These are phyloP conservation scores for Microcebus jonahi DNA, from an alignment of 2,113 vertebrate species.

Conservation along the genomic window DNA sequence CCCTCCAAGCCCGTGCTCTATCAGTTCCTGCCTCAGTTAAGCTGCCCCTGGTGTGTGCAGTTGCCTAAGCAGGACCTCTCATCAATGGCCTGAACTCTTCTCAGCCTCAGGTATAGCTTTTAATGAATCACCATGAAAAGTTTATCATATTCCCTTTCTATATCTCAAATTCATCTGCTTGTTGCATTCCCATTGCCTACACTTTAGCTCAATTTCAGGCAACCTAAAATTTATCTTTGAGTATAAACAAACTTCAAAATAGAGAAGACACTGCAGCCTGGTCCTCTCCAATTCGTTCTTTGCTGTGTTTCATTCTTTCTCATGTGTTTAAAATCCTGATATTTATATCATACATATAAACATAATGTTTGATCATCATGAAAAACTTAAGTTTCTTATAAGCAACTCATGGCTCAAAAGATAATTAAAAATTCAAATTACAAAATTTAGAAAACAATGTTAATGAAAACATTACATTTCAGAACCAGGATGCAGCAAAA, in stretches of 20 bases:
- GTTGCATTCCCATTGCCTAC: not conserved
- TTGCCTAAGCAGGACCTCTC: rapidly evolving
- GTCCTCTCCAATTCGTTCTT: not conserved
- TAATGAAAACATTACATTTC: not conserved
- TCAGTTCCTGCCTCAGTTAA: not conserved
- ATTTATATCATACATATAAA: not conserved
- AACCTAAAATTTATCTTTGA: not conserved
- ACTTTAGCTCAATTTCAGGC: not conserved
- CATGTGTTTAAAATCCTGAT: not conserved
- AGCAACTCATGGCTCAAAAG: not conserved
- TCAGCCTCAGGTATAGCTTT: not conserved
- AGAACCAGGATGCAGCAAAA: not conserved
- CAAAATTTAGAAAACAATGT: not conserved
- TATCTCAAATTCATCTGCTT: not conserved
- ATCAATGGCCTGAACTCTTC: not conserved
- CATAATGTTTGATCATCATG: not conserved
- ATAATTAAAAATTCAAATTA: not conserved
- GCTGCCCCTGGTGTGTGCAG: rapidly evolving
- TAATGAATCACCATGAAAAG: not conserved
- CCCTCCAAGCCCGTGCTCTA: not conserved
- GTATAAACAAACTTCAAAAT: not conserved
- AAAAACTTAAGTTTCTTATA: not conserved
- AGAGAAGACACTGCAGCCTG: rapidly evolving
- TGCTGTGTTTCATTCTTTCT: not conserved
- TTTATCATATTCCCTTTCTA: not conserved